phyloP scores from a whole-genome alignment of 2,888 invertebrate genomes.

The Hirtodrosophila alboralis region DNA sequence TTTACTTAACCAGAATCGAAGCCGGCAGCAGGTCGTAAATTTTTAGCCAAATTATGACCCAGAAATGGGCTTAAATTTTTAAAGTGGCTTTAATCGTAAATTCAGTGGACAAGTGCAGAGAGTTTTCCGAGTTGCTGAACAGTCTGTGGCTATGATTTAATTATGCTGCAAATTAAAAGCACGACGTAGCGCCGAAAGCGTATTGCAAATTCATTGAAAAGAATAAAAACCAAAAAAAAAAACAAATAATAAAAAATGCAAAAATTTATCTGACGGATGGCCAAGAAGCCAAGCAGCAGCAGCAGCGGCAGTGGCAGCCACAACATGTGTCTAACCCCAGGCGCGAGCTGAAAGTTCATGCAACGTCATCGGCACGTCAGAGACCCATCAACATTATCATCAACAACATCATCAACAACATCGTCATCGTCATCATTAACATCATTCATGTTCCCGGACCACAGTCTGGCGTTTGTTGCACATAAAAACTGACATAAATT shows the following conservation, averaged over 20 bases:
- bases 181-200: constrained; percentile 46
- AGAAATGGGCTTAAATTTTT: constrained; percentile 36
- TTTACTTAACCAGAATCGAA: constrained; percentile 62
- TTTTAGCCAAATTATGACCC: constrained; percentile 55
- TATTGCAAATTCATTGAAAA: constrained; percentile 35
- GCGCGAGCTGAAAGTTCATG: constrained; percentile 53
- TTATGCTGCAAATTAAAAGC: constrained; percentile 73
- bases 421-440: constrained; percentile 13
- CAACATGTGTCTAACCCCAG: constrained; percentile 56
- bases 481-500: constrained; percentile 74
- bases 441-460: constrained; percentile 9
- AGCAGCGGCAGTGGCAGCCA: no score
- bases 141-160: constrained; percentile 57
- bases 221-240: constrained; percentile 1
- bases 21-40: constrained; percentile 58
- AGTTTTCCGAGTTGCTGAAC: no score
- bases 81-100: constrained; percentile 41
- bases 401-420: constrained; percentile 17
- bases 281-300: constrained; percentile 35
- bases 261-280: constrained; percentile 35
- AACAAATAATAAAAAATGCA: constrained; percentile 8
- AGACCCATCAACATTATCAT: constrained; percentile 40
- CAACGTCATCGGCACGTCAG: constrained; percentile 65
- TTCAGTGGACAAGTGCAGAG: constrained; percentile 29
- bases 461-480: constrained; percentile 23